Base-by-base conservation (phyloP, 2,113 vertebrate genomes). In the Datnioides undecimradiatus region DNA sequence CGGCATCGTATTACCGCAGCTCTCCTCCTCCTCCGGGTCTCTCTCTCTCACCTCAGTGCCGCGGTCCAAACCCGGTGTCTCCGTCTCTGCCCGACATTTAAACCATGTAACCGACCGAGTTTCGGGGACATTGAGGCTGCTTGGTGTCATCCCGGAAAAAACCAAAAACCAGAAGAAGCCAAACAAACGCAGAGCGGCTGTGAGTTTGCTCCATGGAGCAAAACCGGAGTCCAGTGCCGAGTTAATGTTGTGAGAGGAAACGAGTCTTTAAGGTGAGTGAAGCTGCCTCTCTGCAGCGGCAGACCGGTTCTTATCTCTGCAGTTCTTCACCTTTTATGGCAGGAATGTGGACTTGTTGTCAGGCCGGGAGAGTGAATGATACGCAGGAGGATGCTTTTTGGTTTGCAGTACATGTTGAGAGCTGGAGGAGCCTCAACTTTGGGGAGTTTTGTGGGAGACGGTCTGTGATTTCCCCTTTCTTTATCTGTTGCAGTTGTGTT, bases 101-200 rank as follows among this genome's bases (percentile, higher is more conserved):
- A 72, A 67, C 58, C 62, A 88, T 90, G 88, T 74, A 78, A 80
- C 45, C 41, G 43, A 19, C 13, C 23, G 43, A 6, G 41, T 2
- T 2, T 1, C 13, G 67, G 41, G 57, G 75, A 72, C 64, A 46
- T 17, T 46, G 51, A 64, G 69, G 63, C 48, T 60, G 29, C 71
- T 76, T 67, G 70, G 67, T 70, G 81, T 69, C 49, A 17, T n/a
- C 60, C 25, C 57, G 55, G 60, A 73, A 23, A 38, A 8, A 64
- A 19, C 12, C n/a, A n/a, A 0, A 36, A 43, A 25, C 25, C 8
- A 1, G 21, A 13, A 21, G n/a, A n/a, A n/a, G n/a, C n/a, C 14
- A 36, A 27, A 19, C 25, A 45, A 23, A 0, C 29, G 16, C 10
- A 19, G n/a, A n/a, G 19, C 45, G 21, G 16, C 7, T n/a, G n/a